A percentile compares a stretch with the other conserved stretches of the same genome.
Evolutionary conservation across 2,797 vertebrate genomes (phyloP).

Genomic region (Xenentodon cancila): DNA sequence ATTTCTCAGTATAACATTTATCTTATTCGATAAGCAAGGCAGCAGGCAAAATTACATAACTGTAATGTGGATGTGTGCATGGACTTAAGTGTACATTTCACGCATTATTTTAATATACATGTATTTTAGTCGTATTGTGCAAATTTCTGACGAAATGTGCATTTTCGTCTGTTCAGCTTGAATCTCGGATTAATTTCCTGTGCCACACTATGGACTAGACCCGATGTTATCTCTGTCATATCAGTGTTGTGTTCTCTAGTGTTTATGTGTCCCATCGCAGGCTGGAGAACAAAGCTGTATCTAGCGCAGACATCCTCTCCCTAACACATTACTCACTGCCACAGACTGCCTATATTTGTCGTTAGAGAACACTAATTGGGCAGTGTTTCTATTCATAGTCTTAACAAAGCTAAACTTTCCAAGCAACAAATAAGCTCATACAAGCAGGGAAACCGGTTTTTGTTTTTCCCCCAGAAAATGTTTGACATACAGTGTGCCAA

Average conservation of each 20-base stretch:
- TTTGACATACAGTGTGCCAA: neutral
- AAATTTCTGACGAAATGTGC: conserved; percentile 11
- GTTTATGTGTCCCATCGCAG: conserved; percentile 48
- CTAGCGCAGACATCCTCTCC: conserved; percentile 45
- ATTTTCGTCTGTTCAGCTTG: conserved; percentile 49
- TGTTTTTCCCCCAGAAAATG: neutral
- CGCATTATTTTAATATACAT: conserved; percentile 6
- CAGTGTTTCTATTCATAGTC: too few relatives aligned
- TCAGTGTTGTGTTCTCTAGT: conserved; percentile 55
- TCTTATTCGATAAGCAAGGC: conserved; percentile 37
- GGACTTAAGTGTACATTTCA: conserved; percentile 5
- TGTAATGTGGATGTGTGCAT: conserved; percentile 6
- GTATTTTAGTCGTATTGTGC: conserved; percentile 8
- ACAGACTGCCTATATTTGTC: too few relatives aligned
- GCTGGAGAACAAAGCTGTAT: conserved; percentile 46
- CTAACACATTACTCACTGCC: conserved; percentile 4
- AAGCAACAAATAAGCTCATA: neutral
- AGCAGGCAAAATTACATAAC: conserved; percentile 51
- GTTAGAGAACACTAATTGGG: too few relatives aligned
- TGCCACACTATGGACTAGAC: conserved; percentile 54
- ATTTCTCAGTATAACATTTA: conserved; percentile 31
- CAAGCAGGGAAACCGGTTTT: neutral
- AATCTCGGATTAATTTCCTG: conserved; percentile 72
- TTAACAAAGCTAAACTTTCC: too few relatives aligned
- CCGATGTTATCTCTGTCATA: conserved; percentile 62